A percentile compares a stretch with the other conserved stretches of the same genome.
phyloP scores from a whole-genome alignment of 2,797 vertebrate genomes.

The Catostomus latipinnis region DNA sequence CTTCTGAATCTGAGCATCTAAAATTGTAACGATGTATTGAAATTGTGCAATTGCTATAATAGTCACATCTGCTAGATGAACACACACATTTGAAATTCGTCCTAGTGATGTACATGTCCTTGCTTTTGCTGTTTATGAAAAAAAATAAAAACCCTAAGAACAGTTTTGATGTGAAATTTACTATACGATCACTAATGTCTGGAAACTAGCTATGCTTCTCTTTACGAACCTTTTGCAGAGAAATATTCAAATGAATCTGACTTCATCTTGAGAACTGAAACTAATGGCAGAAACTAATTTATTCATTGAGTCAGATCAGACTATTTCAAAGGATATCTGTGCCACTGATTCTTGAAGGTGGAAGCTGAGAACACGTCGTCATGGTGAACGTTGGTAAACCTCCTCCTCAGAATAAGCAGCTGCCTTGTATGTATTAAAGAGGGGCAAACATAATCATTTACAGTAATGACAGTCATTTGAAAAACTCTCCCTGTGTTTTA shows the following conservation, averaged over 20 bases:
- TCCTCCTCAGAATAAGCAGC: conserved; percentile 37
- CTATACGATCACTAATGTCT: too few species aligned
- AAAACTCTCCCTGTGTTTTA: conserved; percentile 43
- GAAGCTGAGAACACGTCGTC: not conserved
- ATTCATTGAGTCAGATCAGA: conserved; percentile 20
- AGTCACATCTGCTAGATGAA: too few species aligned
- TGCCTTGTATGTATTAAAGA: conserved; percentile 40
- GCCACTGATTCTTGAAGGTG: conserved; percentile 16
- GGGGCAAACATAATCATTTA: conserved; percentile 52
- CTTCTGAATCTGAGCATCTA: too few species aligned
- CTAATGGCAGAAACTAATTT: conserved; percentile 1
- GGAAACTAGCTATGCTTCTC: too few species aligned
- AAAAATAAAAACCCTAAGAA: too few species aligned
- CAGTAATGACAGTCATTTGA: conserved; percentile 50
- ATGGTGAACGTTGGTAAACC: not conserved
- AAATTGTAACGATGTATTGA: too few species aligned
- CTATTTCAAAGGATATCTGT: not conserved
- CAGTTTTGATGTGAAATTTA: too few species aligned
- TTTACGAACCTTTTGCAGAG: not conserved
- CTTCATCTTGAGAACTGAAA: conserved; percentile 8
- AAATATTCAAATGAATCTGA: conserved; percentile 18
- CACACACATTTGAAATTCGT: too few species aligned
- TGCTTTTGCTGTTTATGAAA: too few species aligned
- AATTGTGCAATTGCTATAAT: too few species aligned
- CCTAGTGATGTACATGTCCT: too few species aligned